A percentile compares a stretch with the other conserved stretches of the same genome.
Conservation (phyloP, 2,113 vertebrate species). For the Phalacrocorax pelagicus region DNA sequence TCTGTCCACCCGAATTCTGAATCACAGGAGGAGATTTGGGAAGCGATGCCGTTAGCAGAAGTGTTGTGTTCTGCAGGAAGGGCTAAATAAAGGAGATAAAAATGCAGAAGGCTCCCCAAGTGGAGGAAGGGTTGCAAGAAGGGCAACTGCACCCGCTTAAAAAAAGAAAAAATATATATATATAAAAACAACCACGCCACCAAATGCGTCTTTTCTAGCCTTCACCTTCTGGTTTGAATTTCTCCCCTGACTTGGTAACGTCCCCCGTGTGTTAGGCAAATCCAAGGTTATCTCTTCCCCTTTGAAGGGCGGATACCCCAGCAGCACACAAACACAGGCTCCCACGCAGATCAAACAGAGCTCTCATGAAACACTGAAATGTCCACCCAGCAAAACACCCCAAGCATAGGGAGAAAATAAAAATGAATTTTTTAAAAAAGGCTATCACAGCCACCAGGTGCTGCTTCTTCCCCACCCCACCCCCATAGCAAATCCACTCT, state of each 20-base stretch:
- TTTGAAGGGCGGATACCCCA: not conserved
- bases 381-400: not conserved
- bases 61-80: not conserved
- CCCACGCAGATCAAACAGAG: not conserved
- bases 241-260: fast-evolving
- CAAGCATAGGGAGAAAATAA: not conserved
- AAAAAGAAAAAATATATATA: not conserved
- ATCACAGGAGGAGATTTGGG: not conserved
- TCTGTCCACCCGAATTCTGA: not conserved
- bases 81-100: not conserved
- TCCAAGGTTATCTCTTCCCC: not conserved
- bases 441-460: not conserved
- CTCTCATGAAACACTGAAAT: fast-evolving
- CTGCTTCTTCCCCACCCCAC: not conserved
- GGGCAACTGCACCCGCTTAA: not conserved
- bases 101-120: not conserved
- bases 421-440: not conserved
- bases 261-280: fast-evolving
- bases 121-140: not conserved
- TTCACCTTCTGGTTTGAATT: not conserved
- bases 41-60: not conserved
- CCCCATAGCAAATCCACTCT: not conserved
- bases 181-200: no score
- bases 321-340: not conserved
- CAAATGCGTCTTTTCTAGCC: not conserved